phyloP scores from a whole-genome alignment of 2,888 invertebrate species.

The Pheosia gnoma region DNA sequence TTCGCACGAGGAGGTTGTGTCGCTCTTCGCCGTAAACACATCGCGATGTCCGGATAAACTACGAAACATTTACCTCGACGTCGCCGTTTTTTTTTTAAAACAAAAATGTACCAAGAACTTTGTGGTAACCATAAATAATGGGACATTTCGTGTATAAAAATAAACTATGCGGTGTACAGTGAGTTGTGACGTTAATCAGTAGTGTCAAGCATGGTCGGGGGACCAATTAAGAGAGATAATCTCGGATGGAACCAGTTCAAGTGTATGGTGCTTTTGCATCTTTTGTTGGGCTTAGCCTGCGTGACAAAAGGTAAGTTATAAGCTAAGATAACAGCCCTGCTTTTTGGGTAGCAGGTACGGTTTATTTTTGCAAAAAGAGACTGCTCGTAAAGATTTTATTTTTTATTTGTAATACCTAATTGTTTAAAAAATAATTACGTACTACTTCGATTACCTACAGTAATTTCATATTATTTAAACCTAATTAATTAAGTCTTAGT shows the following conservation, averaged over 20 bases:
- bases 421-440: no score
- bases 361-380: conserved; percentile 14
- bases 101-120: conserved; percentile 17
- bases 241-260: conserved; percentile 73
- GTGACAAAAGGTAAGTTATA: conserved; percentile 63
- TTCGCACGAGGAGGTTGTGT: conserved; percentile 69
- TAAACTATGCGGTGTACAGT: conserved; percentile 58
- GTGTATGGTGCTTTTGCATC: conserved; percentile 70
- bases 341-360: conserved; percentile 4
- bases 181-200: conserved; percentile 60
- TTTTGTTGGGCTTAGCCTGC: conserved; percentile 64
- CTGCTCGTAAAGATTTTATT: neutral
- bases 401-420: no score
- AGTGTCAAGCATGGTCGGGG: conserved; percentile 77
- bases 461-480: no score
- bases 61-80: conserved; percentile 40
- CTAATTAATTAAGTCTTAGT: no score
- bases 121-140: conserved; percentile 22
- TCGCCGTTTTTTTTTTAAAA: conserved; percentile 20
- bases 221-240: conserved; percentile 74
- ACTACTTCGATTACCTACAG: no score
- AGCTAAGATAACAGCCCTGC: conserved; percentile 10
- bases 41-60: conserved; percentile 72
- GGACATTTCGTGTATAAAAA: conserved; percentile 19
- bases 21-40: conserved; percentile 56